Percentiles rank a stretch among this genome's conserved stretches.
phyloP scores from a whole-genome alignment of 2,113 vertebrate species.

The Passerina amoena region DNA sequence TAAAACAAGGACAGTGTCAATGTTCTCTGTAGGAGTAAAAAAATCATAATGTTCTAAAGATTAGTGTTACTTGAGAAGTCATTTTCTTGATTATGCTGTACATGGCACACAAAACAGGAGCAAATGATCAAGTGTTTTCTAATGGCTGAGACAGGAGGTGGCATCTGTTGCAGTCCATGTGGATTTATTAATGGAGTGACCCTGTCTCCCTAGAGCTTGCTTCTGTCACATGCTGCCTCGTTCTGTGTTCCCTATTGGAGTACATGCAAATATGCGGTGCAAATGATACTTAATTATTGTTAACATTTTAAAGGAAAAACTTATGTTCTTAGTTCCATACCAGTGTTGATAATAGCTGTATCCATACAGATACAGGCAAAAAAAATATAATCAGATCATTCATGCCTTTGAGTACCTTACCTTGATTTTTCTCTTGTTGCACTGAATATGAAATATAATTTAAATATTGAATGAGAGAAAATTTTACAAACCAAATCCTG shows the following conservation, averaged over 20 bases:
- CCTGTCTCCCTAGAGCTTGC: neutral
- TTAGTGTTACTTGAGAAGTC: neutral
- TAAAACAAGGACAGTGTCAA: neutral
- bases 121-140: neutral
- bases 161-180: conserved; percentile 23
- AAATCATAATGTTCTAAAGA: neutral
- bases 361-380: neutral
- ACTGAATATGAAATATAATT: neutral
- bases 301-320: neutral
- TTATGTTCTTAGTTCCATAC: neutral
- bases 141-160: neutral
- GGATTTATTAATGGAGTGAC: conserved; percentile 26
- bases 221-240: neutral
- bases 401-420: neutral
- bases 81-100: conserved; percentile 13
- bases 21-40: neutral
- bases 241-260: neutral
- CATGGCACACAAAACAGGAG: neutral
- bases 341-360: neutral
- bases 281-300: neutral
- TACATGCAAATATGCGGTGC: neutral
- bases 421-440: neutral
- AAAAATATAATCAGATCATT: neutral
- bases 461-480: neutral
- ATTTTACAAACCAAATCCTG: neutral